A percentile compares a stretch with the other conserved stretches of the same genome.
phyloP scores from a whole-genome alignment of 2,797 vertebrate species.

The Graptemys geographica region DNA sequence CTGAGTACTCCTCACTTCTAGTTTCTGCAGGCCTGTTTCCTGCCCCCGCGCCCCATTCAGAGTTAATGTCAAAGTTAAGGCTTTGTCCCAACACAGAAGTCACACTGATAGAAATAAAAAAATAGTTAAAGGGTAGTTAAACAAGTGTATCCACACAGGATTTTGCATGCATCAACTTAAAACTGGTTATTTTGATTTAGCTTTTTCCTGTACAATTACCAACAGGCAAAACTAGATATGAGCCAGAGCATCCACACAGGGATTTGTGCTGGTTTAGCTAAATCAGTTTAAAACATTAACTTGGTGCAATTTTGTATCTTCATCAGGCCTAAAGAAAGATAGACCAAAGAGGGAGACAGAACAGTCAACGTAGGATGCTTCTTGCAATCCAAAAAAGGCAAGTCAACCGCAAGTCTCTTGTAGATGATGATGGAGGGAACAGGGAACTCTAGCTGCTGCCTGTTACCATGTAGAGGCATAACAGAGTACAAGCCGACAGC shows the following conservation, averaged over 20 bases:
- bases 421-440: rapidly evolving
- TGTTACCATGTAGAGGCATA: not conserved
- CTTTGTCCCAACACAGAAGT: not conserved
- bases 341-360: not conserved
- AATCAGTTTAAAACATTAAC: not conserved
- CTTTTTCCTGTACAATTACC: not conserved
- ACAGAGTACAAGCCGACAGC: not conserved
- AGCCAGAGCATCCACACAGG: not conserved
- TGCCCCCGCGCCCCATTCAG: not conserved
- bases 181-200: not conserved
- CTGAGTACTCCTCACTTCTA: not conserved
- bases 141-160: not conserved
- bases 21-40: not conserved
- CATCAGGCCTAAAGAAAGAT: rapidly evolving
- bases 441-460: not conserved
- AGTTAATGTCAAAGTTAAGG: not conserved
- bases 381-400: not conserved
- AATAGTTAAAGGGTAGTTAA: not conserved
- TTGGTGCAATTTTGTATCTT: not conserved
- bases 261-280: not conserved
- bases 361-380: rapidly evolving
- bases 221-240: not conserved
- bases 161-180: not conserved
- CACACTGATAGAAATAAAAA: not conserved
- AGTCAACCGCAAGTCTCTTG: not conserved